Evolutionary conservation across 2,113 vertebrate species (phyloP), one percentile per base, ranked within the genome.

Genomic region (Scytalopus superciliaris): DNA sequence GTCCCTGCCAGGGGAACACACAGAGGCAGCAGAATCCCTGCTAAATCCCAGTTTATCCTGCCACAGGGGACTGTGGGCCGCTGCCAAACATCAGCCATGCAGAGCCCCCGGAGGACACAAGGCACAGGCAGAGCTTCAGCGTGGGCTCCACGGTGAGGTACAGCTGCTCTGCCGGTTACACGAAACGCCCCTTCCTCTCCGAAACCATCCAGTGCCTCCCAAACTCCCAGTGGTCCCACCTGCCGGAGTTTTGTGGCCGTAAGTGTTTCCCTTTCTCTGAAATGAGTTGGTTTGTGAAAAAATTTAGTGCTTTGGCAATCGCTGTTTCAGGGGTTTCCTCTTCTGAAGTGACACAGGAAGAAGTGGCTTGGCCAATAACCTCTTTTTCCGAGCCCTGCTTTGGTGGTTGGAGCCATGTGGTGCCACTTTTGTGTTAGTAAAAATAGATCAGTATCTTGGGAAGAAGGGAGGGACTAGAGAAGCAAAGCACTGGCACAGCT

Each of bases 281-380:
- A 62, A 4, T 1, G 0, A 4, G 68, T 30, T 23, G 50, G 82
- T 53, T 55, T 3, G 37, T 11, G 63, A 16, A 30, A 76, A 37
- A 31, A 0, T 1, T 14, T 1, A 0, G 22, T 1, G 84, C 89
- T 89, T 37, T 39, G 57, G 91, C 67, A 89, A 66, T 9, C 5
- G 3, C 77, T 3, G 22, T 3, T 27, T 9, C 30, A 7, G 40
- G 62, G 40, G 2, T 53, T 95, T 87, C 94, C 69, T 33, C 90
- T 47, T 2, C 92, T 6, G 0, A 15, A 14, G 42, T 1, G 15
- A 2, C 44, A 0, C 49, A 14, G 1, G 0, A 7, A 23, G 2
- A 7, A 56, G 80, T 5, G 39, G 33, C 16, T 25, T 7, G 17
- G 31, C 12, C 6, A 25, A 31, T 40, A 12, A 47, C 11, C 19